These are phyloP conservation scores for Hypomecis atomaria DNA, from an alignment of 2,888 invertebrate species.

Conservation along the genomic window DNA sequence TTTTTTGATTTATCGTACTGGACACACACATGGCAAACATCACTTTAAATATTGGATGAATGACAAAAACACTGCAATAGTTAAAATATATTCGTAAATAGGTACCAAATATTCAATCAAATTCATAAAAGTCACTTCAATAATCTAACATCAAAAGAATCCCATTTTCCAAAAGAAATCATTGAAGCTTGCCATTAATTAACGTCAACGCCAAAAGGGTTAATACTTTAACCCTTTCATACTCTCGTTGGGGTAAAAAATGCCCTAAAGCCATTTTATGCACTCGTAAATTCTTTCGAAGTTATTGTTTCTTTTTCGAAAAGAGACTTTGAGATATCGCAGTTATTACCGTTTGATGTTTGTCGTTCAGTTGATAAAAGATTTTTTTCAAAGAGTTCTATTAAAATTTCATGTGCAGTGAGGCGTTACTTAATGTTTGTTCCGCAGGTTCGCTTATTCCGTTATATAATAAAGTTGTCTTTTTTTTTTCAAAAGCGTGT, in stretches of 20 bases:
- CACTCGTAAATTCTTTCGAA: slow-evolving; percentile 73
- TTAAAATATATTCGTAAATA: too few relatives aligned
- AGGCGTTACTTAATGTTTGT: not conserved
- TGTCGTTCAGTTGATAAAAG: slow-evolving; percentile 46
- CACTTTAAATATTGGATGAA: too few relatives aligned
- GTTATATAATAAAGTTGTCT: too few relatives aligned
- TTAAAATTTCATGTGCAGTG: not conserved
- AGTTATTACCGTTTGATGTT: slow-evolving; percentile 78
- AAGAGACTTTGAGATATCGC: slow-evolving; percentile 77
- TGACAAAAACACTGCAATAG: too few relatives aligned
- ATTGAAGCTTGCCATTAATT: slow-evolving; percentile 76
- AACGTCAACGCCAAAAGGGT: slow-evolving; percentile 74
- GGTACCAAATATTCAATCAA: not conserved
- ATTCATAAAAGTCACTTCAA: slow-evolving; percentile 44
- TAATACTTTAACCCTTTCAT: slow-evolving; percentile 71
- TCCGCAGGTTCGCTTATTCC: not conserved
- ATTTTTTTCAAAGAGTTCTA: slow-evolving; percentile 14
- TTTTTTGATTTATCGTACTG: too few relatives aligned
- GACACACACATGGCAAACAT: too few relatives aligned
- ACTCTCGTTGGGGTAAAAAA: slow-evolving; percentile 57
- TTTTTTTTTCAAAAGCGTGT: too few relatives aligned
- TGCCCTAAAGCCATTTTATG: slow-evolving; percentile 70
- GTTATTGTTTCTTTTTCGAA: slow-evolving; percentile 79
- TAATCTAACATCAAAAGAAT: slow-evolving; percentile 68
- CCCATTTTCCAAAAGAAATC: slow-evolving; percentile 57